Conservation (phyloP, 2,113 vertebrate genomes). For the Pseudopipra pipra region DNA sequence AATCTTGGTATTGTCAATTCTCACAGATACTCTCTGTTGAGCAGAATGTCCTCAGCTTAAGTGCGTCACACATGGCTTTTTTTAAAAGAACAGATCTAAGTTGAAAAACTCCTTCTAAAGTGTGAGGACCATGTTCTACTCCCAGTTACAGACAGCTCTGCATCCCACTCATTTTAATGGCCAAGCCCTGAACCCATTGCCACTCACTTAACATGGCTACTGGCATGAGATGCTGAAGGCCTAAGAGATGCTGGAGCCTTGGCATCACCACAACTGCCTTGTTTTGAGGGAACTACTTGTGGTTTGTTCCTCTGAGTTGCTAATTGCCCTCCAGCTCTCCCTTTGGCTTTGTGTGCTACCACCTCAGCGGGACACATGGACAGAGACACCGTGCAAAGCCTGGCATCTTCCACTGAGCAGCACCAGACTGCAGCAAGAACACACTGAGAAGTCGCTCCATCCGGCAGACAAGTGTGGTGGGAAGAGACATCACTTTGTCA, state of each 20-base stretch:
- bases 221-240: neutral
- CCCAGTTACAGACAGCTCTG: neutral
- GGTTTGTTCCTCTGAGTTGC: neutral
- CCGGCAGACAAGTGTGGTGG: neutral
- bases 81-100: neutral
- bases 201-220: fast-evolving
- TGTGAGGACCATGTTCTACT: neutral
- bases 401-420: neutral
- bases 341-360: neutral
- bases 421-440: neutral
- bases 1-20: constrained; percentile 5
- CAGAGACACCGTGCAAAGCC: neutral
- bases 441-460: fast-evolving
- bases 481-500: neutral
- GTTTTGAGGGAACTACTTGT: neutral
- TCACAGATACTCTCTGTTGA: neutral
- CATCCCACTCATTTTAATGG: neutral
- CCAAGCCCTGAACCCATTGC: neutral
- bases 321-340: neutral
- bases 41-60: neutral
- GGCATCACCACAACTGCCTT: neutral
- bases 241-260: neutral
- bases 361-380: neutral
- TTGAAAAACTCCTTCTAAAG: neutral
- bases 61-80: neutral